These are phyloP conservation scores for Tupaia tana DNA, from an alignment of 2,113 vertebrate species.

Conservation along the genomic window DNA sequence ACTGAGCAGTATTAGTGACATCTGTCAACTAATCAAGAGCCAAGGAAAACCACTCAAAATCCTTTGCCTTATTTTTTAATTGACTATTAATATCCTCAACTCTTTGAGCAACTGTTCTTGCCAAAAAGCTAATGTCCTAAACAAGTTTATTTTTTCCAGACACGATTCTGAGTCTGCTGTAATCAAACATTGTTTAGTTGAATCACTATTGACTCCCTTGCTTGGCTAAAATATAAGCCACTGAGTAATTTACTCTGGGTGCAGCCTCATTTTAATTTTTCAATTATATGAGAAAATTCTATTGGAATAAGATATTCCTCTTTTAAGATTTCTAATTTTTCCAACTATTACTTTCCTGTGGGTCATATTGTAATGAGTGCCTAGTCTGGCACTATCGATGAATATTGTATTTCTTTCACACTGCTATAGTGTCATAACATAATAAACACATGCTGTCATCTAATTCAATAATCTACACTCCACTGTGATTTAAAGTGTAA, in stretches of 20 bases:
- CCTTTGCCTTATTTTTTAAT: conserved; percentile 51
- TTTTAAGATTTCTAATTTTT: not conserved
- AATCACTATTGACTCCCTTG: not conserved
- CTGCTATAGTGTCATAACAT: not conserved
- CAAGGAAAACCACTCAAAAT: conserved; percentile 64
- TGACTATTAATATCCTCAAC: conserved; percentile 56
- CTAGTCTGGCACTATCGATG: not conserved
- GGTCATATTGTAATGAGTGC: not conserved
- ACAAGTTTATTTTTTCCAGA: conserved; percentile 70
- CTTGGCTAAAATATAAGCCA: conserved; percentile 47
- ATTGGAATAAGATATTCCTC: not conserved
- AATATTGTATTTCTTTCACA: not conserved
- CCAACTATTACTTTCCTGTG: not conserved
- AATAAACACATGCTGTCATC: not conserved
- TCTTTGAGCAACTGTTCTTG: conserved; percentile 20
- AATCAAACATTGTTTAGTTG: conserved; percentile 28
- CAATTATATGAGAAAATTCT: not conserved
- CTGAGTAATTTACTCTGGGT: not conserved
- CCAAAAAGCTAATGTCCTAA: conserved; percentile 63
- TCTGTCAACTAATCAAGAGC: conserved; percentile 55
- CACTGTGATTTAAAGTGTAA: not conserved
- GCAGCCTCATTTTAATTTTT: conserved; percentile 1
- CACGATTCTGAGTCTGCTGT: conserved; percentile 26
- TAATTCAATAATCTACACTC: not conserved
- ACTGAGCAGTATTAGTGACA: conserved; percentile 5